Base-by-base conservation (phyloP, 2,113 vertebrate species). In the Coptodon bakossiorum region DNA sequence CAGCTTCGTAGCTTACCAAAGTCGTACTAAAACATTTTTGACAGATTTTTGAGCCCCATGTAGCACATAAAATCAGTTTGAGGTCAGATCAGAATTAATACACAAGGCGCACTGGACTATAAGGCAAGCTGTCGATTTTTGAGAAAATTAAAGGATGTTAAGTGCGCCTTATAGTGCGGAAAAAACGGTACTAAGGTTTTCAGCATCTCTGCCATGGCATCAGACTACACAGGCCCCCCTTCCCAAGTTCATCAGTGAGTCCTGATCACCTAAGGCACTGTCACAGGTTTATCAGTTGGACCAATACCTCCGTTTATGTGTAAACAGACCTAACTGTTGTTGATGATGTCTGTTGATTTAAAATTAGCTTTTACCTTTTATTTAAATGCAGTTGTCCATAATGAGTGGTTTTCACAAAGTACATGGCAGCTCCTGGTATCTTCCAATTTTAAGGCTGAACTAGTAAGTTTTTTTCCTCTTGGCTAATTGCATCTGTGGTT, bases 401-500 rank as follows among this genome's bases (percentile, higher is more conserved):
- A 73, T 73, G 5, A 40, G 24, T 45, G 66, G 38, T 73, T 73
- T 73, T 73, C 8, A 73, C n/a, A 71, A 43, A 71, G 38, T 45
- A 45, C 22, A 9, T 48, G 40, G 43, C n/a, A 45, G 24, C 24
- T 48, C 24, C 24, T 48, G 43, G 40, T 48, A 7, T 71, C n/a
- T 43, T 24, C 5, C n/a, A 0, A 24, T 48, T 76, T 73, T 29
- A 29, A 48, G 40, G 40, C 9, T 48, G 40, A 73, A 27, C 14
- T 27, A 27, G 11, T 61, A 71, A 4, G 2, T 2, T 27, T 27
- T 73, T 76, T 76, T 17, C 68, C 9, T 76, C 40, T 2, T 17
- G 4, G 14, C 9, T 45, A 29, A 16, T 19, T 48, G 43, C 14
- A 48, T 76, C 43, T 76, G 10, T 29, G 9, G 9, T 76, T 29